Conservation (phyloP, 2,113 vertebrate genomes). For the Heterotilapia buettikoferi region DNA sequence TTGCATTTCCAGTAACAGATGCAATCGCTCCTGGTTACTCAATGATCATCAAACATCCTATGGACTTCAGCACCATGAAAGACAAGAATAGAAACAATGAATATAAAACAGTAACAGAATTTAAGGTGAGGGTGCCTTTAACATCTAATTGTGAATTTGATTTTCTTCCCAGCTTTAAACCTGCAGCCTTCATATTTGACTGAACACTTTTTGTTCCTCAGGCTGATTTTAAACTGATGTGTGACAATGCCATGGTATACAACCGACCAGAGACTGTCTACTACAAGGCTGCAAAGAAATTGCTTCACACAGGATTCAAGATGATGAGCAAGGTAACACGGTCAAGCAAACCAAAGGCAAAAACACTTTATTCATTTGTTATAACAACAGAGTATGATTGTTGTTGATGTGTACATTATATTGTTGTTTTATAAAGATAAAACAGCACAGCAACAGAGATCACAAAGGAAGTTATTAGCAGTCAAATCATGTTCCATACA, state of each 20-base stretch:
- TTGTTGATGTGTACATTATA: neutral
- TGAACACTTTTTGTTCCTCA: slow-evolving; percentile 52
- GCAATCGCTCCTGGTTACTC: slow-evolving; percentile 97
- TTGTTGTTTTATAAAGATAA: neutral
- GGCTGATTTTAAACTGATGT: slow-evolving; percentile 99
- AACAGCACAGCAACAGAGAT: neutral
- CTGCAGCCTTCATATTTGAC: neutral
- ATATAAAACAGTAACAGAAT: slow-evolving; percentile 96
- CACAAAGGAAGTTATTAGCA: neutral
- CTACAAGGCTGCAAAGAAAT: slow-evolving; percentile 97
- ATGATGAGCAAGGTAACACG: slow-evolving; percentile 99
- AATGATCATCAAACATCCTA: slow-evolving; percentile 97
- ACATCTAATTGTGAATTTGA: neutral
- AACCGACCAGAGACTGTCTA: slow-evolving; percentile 98
- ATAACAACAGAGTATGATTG: neutral
- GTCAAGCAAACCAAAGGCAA: neutral
- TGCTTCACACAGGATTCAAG: slow-evolving; percentile 97
- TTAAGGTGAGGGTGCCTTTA: slow-evolving; percentile 78
- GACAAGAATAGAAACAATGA: slow-evolving; percentile 92
- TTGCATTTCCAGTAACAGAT: slow-evolving; percentile 95
- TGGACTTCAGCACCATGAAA: slow-evolving; percentile 99
- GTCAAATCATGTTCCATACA: neutral
- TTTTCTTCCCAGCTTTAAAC: neutral
- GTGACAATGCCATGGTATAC: slow-evolving; percentile 98
- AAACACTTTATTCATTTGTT: neutral